Evolutionary conservation across 2,113 vertebrate genomes (phyloP).

Genomic region (Scolopax mira): DNA sequence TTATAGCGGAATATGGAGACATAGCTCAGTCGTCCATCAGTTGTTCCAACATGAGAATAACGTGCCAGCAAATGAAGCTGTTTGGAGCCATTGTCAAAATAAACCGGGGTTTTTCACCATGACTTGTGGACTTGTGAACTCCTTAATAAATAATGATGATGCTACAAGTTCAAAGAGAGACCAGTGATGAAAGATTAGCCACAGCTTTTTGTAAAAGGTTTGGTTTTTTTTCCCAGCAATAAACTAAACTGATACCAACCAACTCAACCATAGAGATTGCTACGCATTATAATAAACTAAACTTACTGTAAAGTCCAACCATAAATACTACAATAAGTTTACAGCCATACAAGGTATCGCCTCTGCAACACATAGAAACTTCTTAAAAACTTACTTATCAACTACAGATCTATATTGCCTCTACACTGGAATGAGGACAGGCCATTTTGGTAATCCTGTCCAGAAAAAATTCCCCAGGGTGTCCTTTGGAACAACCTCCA

Average conservation of each 20-base stretch:
- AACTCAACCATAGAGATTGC: neutral
- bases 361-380: neutral
- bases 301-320: neutral
- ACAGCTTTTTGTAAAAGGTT: neutral
- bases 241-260: neutral
- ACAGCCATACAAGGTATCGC: rapidly evolving
- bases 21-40: rapidly evolving
- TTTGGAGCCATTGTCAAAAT: neutral
- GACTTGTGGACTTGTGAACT: neutral
- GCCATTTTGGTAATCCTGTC: neutral
- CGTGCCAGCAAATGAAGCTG: neutral
- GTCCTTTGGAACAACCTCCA: neutral
- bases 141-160: neutral
- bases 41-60: neutral
- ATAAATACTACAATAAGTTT: neutral
- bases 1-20: neutral
- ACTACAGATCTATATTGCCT: neutral
- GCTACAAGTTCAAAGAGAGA: neutral
- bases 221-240: neutral
- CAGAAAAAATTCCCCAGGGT: neutral
- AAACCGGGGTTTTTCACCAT: neutral
- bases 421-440: neutral
- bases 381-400: neutral
- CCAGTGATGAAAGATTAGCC: neutral
- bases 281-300: neutral